A percentile compares a stretch with the other conserved stretches of the same genome.
Evolutionary conservation across 2,888 invertebrate genomes (phyloP).

Genomic region (Phyllotreta cruciferae): DNA sequence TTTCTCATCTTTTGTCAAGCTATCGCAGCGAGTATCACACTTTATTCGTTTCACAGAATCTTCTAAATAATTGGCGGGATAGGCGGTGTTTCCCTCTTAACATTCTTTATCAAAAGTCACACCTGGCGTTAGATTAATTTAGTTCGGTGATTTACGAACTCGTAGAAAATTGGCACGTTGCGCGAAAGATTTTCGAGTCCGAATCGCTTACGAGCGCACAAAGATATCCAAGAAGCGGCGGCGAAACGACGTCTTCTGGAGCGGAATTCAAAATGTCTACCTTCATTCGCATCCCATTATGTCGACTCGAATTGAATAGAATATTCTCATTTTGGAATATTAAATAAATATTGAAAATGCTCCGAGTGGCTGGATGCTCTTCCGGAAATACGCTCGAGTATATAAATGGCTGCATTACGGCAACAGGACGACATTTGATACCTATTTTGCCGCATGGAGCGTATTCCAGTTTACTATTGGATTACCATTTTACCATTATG

Average conservation of each 20-base stretch:
- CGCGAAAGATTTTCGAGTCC: too few species aligned
- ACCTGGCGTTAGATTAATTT: too few species aligned
- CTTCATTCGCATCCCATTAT: slow-evolving; percentile 37
- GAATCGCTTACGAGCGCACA: too few species aligned
- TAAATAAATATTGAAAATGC: slow-evolving; percentile 34
- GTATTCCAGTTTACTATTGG: slow-evolving; percentile 11
- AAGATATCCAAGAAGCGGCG: slow-evolving; percentile 21
- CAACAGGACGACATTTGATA: slow-evolving; percentile 25
- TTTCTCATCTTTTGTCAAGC: too few species aligned
- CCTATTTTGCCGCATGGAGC: slow-evolving; percentile 12
- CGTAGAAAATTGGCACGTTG: too few species aligned
- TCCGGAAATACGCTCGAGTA: slow-evolving; percentile 19
- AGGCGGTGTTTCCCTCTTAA: too few species aligned
- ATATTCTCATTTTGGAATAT: slow-evolving; percentile 33
- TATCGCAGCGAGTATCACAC: too few species aligned
- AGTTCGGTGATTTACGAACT: too few species aligned
- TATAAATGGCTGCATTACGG: slow-evolving; percentile 24
- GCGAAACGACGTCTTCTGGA: slow-evolving; percentile 32
- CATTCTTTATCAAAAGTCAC: too few species aligned
- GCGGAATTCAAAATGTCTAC: slow-evolving; percentile 42
- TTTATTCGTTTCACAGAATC: too few species aligned
- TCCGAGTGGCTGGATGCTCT: slow-evolving; percentile 17
- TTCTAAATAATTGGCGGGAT: too few species aligned
- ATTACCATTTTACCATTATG: slow-evolving; percentile 12
- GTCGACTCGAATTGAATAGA: slow-evolving; percentile 31